Conservation (phyloP, 2,888 invertebrate species). For the Eretmocerus hayati region DNA sequence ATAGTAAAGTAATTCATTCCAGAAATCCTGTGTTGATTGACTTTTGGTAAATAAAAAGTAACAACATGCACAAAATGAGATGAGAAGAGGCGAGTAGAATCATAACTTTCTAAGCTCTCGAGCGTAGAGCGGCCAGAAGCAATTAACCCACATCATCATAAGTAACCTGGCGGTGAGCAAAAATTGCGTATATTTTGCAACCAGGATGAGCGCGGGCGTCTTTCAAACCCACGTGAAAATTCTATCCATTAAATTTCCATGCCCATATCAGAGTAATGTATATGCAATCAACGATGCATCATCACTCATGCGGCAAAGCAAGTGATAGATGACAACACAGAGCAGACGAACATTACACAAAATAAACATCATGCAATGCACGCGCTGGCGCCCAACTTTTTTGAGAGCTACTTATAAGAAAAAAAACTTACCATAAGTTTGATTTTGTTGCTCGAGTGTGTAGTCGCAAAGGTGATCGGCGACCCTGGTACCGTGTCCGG, state of each 20-base stretch:
- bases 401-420: too few species aligned
- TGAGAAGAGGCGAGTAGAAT: too few species aligned
- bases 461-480: conserved; percentile 73
- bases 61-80: not conserved
- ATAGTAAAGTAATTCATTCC: too few species aligned
- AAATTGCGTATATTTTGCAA: not conserved
- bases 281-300: too few species aligned
- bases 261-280: too few species aligned
- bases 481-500: conserved; percentile 60
- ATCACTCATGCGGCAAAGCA: not conserved
- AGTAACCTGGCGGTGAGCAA: conserved; percentile 11
- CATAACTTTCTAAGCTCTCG: not conserved
- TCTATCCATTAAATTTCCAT: too few species aligned
- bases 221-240: too few species aligned
- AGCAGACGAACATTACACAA: too few species aligned
- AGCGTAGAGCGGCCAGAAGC: not conserved
- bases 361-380: too few species aligned
- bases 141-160: conserved; percentile 19
- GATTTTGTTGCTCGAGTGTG: conserved; percentile 76
- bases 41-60: conserved; percentile 12
- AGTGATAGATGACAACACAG: not conserved
- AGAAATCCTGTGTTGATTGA: too few species aligned
- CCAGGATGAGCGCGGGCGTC: too few species aligned
- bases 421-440: conserved; percentile 60
- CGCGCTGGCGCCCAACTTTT: not conserved